Percentiles rank a stretch among this genome's conserved stretches.
Conservation (phyloP, 2,113 vertebrate genomes). For the Micromys minutus region DNA sequence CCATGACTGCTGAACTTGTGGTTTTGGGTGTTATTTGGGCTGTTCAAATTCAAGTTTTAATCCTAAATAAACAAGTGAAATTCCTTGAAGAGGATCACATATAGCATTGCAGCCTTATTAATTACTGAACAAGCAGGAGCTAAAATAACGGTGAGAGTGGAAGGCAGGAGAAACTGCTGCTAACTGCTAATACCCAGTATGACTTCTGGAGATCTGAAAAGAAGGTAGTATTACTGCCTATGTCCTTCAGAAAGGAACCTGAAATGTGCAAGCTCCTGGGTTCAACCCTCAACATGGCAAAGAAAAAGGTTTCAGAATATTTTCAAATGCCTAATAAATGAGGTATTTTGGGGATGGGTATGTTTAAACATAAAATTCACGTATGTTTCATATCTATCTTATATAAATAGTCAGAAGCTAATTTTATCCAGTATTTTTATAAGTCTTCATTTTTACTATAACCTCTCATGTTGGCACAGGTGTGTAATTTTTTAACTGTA, state of each 20-base stretch:
- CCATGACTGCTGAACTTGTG: not conserved
- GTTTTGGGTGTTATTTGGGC: constrained; percentile 24
- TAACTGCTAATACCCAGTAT: not conserved
- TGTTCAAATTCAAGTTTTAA: constrained; percentile 61
- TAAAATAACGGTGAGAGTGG: not conserved
- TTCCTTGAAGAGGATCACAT: not conserved
- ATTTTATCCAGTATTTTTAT: not conserved
- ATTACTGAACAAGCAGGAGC: not conserved
- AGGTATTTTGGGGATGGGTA: not conserved
- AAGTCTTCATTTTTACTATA: not conserved
- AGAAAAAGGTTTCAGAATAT: not conserved
- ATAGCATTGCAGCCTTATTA: not conserved
- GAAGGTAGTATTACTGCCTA: not conserved
- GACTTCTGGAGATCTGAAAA: constrained; percentile 11
- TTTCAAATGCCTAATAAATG: not conserved
- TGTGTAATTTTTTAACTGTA: not conserved
- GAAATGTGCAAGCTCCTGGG: not conserved
- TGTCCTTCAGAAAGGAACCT: not conserved
- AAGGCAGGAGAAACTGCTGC: constrained; percentile 41
- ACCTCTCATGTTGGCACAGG: not conserved
- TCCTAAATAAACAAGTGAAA: constrained; percentile 20
- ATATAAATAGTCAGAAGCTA: not conserved
- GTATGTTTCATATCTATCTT: not conserved
- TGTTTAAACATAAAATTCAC: not conserved
- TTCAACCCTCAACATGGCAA: not conserved